Evolutionary conservation across 2,113 vertebrate genomes (phyloP).

Genomic region (Neodon shergylaensis): DNA sequence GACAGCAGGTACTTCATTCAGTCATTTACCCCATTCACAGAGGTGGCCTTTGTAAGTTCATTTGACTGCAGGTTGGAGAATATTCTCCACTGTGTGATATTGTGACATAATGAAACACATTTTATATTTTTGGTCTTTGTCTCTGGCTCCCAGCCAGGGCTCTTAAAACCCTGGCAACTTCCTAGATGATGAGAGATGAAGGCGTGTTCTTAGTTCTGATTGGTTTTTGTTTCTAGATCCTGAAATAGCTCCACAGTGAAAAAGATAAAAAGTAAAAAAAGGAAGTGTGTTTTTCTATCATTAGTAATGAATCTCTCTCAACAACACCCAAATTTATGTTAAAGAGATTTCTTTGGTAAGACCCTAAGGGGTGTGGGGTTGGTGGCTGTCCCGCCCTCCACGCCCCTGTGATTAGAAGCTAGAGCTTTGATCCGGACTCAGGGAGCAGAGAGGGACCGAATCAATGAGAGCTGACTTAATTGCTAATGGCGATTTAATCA

Average conservation of each 20-base stretch:
- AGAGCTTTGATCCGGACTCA: neutral
- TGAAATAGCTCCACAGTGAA: neutral
- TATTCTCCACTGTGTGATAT: neutral
- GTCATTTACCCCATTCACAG: too few species aligned
- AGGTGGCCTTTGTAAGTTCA: neutral
- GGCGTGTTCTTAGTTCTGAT: neutral
- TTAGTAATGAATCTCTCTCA: neutral
- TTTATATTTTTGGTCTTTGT: neutral
- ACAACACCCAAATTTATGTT: neutral
- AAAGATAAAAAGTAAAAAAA: neutral
- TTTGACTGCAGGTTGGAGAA: neutral
- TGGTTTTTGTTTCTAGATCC: neutral
- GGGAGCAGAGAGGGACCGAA: neutral
- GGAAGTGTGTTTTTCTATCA: neutral
- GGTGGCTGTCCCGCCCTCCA: neutral
- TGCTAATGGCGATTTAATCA: neutral
- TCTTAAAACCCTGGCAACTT: slow-evolving; percentile 1
- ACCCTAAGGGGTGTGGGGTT: neutral
- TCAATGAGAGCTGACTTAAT: neutral
- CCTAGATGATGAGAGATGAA: neutral
- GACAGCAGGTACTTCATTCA: neutral
- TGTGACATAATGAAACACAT: neutral
- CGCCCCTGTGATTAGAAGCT: neutral
- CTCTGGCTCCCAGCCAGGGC: neutral
- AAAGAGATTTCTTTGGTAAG: neutral